Percentiles rank a stretch among this genome's conserved stretches.
Conservation (phyloP, 2,888 invertebrate genomes). For the Oxytorus armatus region DNA sequence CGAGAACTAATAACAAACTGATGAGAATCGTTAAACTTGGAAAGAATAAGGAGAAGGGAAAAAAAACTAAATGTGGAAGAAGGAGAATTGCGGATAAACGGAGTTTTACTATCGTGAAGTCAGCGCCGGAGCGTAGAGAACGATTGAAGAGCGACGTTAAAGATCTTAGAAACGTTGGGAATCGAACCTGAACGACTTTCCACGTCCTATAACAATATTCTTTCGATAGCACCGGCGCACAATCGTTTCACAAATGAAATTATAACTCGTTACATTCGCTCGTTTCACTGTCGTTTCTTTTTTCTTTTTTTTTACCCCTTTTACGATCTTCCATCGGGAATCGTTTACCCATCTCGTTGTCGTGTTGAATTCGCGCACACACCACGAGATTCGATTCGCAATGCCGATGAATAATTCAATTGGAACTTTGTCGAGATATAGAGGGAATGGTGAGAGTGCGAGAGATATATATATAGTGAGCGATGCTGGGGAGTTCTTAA, state of each 20-base stretch:
- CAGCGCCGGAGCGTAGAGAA: neutral
- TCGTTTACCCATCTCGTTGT: neutral
- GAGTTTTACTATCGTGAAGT: slow-evolving; percentile 34
- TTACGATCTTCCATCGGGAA: neutral
- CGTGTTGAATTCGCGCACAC: slow-evolving; percentile 27
- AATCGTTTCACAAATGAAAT: slow-evolving; percentile 37
- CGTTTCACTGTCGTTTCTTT: neutral
- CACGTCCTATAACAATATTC: slow-evolving; percentile 25
- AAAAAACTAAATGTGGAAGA: slow-evolving; percentile 11
- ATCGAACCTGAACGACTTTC: slow-evolving; percentile 33
- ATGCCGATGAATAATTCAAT: slow-evolving; percentile 64
- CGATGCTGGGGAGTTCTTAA: slow-evolving; percentile 61
- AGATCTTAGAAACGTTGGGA: too few relatives aligned
- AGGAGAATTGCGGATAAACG: slow-evolving; percentile 38
- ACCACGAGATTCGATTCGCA: slow-evolving; percentile 50
- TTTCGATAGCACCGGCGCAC: too few relatives aligned
- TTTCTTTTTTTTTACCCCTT: neutral
- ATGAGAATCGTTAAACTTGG: slow-evolving; percentile 25
- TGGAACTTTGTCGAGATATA: slow-evolving; percentile 53
- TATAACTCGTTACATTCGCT: slow-evolving; percentile 26
- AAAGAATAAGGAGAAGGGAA: slow-evolving; percentile 9
- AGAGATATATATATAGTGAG: slow-evolving; percentile 5
- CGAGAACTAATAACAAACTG: slow-evolving; percentile 5
- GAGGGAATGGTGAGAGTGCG: too few relatives aligned
- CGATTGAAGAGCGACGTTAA: slow-evolving; percentile 22